Percentiles rank a stretch among this genome's conserved stretches.
Evolutionary conservation across 2,888 invertebrate genomes (phyloP).

Genomic region (Eueremaeus valkanovi): DNA sequence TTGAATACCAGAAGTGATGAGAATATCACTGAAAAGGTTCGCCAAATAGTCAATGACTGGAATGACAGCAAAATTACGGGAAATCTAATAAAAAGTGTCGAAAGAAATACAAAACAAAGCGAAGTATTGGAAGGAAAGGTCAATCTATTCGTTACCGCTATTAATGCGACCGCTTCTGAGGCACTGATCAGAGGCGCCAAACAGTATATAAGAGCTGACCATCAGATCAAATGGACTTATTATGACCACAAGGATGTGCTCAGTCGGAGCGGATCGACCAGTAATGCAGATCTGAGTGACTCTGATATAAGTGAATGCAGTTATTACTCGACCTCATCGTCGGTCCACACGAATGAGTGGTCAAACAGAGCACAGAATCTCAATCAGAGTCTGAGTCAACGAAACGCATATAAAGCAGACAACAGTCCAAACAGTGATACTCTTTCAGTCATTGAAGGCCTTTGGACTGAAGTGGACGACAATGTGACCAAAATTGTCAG

Average conservation of each 20-base stretch:
- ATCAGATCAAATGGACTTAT: background rate
- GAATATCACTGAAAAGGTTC: background rate
- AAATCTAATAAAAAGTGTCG: background rate
- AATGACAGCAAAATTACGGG: background rate
- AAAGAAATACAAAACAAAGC: background rate
- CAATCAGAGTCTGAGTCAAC: background rate
- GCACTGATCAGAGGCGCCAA: background rate
- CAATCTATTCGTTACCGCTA: background rate
- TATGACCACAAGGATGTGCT: background rate
- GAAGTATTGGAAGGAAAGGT: background rate
- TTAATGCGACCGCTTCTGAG: background rate
- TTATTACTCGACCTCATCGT: background rate
- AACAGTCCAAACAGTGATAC: background rate
- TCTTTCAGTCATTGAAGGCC: background rate
- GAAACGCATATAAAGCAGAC: background rate
- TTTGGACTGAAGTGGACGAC: background rate
- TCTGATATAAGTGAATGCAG: background rate
- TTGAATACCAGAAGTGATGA: background rate
- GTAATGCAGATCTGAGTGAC: background rate
- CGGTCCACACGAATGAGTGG: background rate
- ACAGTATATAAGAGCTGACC: background rate
- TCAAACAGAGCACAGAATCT: background rate
- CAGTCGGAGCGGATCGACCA: background rate
- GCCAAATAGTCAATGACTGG: constrained; percentile 10
- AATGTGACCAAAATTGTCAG: background rate